These are phyloP conservation scores for Triplophysa tibetana DNA, from an alignment of 2,113 vertebrate genomes.

Conservation along the genomic window DNA sequence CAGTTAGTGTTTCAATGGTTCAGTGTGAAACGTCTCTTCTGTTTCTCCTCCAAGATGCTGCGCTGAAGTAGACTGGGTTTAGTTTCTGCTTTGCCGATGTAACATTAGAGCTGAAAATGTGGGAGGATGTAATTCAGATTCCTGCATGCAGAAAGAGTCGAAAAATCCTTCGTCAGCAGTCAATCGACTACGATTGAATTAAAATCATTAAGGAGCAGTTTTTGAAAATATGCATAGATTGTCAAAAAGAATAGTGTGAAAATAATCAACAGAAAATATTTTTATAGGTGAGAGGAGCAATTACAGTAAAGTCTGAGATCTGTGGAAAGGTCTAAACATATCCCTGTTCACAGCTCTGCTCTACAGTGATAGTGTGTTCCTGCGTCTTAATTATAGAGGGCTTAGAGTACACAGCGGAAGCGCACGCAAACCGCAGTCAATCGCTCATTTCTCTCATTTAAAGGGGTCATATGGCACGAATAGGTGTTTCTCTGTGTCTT, in stretches of 20 bases:
- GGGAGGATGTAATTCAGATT: conserved; percentile 34
- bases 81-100: conserved; percentile 55
- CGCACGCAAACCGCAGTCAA: neutral
- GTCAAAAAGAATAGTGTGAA: too few relatives aligned
- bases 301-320: neutral
- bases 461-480: too few relatives aligned
- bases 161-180: conserved; percentile 29
- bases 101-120: conserved; percentile 51
- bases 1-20: neutral
- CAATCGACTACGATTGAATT: conserved; percentile 1
- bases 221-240: neutral
- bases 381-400: neutral
- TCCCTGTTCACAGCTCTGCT: neutral
- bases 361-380: neutral
- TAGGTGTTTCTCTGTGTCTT: too few relatives aligned
- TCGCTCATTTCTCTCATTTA: neutral
- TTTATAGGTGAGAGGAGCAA: neutral
- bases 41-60: conserved; percentile 25
- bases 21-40: conserved; percentile 6
- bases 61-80: conserved; percentile 52
- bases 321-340: neutral
- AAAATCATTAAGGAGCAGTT: neutral
- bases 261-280: neutral
- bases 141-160: neutral
- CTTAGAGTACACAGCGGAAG: neutral